A percentile compares a stretch with the other conserved stretches of the same genome.
phyloP scores from a whole-genome alignment of 2,113 vertebrate genomes.

The Hiodon tergisus region DNA sequence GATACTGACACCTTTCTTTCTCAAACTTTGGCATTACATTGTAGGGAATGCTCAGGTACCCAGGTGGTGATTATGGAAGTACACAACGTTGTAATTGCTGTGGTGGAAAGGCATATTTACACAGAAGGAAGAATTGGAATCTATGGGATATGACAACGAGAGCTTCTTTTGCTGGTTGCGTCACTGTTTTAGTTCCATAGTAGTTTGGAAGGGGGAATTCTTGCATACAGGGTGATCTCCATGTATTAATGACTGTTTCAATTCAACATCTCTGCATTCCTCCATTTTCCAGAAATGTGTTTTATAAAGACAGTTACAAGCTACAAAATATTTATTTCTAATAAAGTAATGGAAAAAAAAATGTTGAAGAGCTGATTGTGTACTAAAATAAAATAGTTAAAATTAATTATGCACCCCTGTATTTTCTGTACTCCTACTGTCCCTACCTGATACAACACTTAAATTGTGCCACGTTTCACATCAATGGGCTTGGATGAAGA shows the following conservation, averaged over 20 bases:
- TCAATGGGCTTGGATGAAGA: too few species aligned
- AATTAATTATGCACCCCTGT: background rate
- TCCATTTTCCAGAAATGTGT: background rate
- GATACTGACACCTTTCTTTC: background rate
- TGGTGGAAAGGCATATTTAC: constrained; percentile 16
- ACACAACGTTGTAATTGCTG: background rate
- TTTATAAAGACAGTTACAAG: background rate
- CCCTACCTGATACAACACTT: background rate
- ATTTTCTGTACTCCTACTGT: background rate
- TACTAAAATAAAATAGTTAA: background rate
- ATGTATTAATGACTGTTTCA: constrained; percentile 2
- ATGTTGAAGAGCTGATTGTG: background rate
- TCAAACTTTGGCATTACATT: background rate
- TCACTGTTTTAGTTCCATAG: background rate
- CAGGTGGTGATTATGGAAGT: constrained; percentile 1
- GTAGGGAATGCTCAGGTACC: constrained; percentile 8
- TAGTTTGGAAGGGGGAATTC: background rate
- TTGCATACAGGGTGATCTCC: background rate
- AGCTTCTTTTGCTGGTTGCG: background rate
- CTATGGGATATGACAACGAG: background rate
- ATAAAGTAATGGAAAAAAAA: background rate
- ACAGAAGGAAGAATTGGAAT: constrained; percentile 10
- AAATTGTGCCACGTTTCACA: too few species aligned
- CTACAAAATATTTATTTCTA: too few species aligned
- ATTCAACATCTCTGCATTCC: constrained; percentile 2